Conservation (phyloP, 2,888 invertebrate genomes). For the Bruchidius siliquastri region DNA sequence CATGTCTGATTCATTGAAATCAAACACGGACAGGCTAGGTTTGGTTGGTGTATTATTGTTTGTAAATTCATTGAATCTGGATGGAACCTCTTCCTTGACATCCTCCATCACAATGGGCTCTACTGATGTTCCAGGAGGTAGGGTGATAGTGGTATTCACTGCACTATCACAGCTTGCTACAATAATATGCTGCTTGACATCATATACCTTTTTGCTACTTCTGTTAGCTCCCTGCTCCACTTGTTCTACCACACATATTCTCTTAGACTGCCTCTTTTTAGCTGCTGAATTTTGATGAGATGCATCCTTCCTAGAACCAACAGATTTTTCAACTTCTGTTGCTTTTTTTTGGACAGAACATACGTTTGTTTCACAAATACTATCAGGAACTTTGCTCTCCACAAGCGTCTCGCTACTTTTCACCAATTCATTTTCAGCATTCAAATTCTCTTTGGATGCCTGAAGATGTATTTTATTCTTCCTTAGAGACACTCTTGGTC, state of each 20-base stretch:
- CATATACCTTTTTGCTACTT: neutral
- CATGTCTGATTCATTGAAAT: constrained; percentile 19
- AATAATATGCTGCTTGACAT: neutral
- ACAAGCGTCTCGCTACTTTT: neutral
- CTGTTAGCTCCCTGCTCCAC: neutral
- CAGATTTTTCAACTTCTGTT: neutral
- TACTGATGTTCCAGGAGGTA: neutral
- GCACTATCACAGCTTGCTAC: neutral
- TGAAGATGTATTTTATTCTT: neutral
- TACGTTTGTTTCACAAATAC: neutral
- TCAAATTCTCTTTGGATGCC: neutral
- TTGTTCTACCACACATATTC: neutral
- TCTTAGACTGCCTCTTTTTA: neutral
- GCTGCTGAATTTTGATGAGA: neutral
- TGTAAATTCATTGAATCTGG: neutral
- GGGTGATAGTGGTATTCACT: neutral
- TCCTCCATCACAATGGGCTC: neutral
- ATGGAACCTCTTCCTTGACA: neutral
- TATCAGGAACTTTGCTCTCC: neutral
- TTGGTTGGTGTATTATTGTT: neutral
- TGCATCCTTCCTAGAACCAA: neutral
- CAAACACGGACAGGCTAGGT: constrained; percentile 11
- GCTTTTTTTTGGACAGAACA: neutral
- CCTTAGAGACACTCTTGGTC: neutral
- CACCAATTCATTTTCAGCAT: no score